These are phyloP conservation scores for Bubo scandiacus DNA, from an alignment of 2,113 vertebrate species.

Conservation along the genomic window DNA sequence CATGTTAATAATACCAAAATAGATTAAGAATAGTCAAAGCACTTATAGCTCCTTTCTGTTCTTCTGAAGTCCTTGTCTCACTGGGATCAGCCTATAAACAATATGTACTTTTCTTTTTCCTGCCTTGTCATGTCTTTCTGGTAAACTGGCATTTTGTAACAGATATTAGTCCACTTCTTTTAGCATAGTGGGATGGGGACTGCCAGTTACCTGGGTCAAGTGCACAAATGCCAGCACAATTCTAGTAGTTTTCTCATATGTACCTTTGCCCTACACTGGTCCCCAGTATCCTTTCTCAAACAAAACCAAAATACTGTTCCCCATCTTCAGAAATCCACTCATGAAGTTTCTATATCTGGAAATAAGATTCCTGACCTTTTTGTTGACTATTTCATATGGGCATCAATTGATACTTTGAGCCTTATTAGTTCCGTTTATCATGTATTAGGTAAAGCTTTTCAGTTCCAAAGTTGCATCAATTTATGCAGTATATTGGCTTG, in stretches of 20 bases:
- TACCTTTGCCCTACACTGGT: not conserved
- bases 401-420: not conserved
- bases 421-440: not conserved
- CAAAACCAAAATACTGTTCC: not conserved
- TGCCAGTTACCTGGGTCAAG: not conserved
- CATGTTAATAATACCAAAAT: not conserved
- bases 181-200: not conserved
- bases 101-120: fast-evolving
- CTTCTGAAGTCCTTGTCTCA: not conserved
- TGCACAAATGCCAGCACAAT: not conserved
- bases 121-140: not conserved
- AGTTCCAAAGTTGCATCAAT: not conserved
- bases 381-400: not conserved
- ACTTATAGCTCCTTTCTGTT: not conserved
- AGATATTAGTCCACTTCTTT: not conserved
- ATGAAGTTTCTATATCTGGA: not conserved
- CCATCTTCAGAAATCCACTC: not conserved
- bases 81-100: not conserved
- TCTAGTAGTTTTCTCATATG: not conserved
- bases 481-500: not conserved
- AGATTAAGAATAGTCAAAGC: not conserved
- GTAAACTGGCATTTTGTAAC: not conserved
- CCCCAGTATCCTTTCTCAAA: not conserved
- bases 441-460: not conserved
- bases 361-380: not conserved